A percentile compares a stretch with the other conserved stretches of the same genome.
phyloP scores from a whole-genome alignment of 2,113 vertebrate species.

The Isichthys henryi region DNA sequence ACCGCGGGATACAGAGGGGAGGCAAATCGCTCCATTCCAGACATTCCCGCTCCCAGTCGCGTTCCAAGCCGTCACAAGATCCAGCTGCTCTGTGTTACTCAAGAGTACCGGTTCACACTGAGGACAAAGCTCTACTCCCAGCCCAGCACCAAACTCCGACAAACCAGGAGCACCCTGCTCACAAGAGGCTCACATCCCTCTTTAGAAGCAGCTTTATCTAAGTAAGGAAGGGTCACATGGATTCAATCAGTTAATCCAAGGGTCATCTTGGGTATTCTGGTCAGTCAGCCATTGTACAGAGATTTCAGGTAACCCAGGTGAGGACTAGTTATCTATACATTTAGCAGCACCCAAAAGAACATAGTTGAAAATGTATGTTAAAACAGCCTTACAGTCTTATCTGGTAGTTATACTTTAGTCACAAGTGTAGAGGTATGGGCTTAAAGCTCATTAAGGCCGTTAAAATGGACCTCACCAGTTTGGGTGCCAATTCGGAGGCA shows the following conservation, averaged over 20 bases:
- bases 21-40: background rate
- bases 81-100: conserved; percentile 4
- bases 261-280: background rate
- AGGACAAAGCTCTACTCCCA: background rate
- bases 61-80: conserved; percentile 8
- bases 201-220: background rate
- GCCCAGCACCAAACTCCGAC: background rate
- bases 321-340: background rate
- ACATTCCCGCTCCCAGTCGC: background rate
- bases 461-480: background rate
- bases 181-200: background rate
- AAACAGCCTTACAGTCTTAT: too few species aligned
- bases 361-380: background rate
- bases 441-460: background rate
- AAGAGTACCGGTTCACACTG: background rate
- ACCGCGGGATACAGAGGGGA: background rate
- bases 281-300: background rate
- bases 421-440: background rate
- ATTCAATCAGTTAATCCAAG: background rate
- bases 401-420: background rate
- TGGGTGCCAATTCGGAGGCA: background rate
- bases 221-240: background rate
- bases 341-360: background rate
- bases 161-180: background rate
- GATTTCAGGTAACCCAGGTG: background rate